phyloP scores from a whole-genome alignment of 53 echinoderm and acorn worm genomes.

The Antedon mediterranea region DNA sequence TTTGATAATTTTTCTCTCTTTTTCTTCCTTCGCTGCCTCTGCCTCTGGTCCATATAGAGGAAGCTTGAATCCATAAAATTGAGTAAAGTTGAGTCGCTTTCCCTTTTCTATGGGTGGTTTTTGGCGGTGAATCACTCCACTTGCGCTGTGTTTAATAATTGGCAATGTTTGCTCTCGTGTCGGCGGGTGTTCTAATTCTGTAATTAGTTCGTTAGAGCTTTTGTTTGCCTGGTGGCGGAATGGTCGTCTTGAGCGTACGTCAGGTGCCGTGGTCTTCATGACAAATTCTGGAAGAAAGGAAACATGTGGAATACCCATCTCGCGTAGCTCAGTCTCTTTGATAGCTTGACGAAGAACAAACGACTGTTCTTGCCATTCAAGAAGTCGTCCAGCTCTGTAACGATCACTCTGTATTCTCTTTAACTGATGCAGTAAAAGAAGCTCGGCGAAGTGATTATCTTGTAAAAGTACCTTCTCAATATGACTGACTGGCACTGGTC shows the following conservation, averaged over 20 bases:
- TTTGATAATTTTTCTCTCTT: constrained; percentile 25
- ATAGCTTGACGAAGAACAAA: constrained; percentile 63
- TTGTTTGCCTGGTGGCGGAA: constrained; percentile 13
- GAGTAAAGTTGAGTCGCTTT: background rate
- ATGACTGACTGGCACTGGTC: constrained; percentile 54
- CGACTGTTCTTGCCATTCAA: constrained; percentile 73
- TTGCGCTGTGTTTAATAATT: background rate
- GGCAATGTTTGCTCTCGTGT: background rate
- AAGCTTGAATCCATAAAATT: constrained; percentile 26
- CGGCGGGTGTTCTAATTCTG: constrained; percentile 1
- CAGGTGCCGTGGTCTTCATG: constrained; percentile 67
- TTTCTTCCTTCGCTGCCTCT: constrained; percentile 32
- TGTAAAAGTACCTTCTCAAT: constrained; percentile 47
- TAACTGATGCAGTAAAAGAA: constrained; percentile 32
- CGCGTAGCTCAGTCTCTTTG: constrained; percentile 80
- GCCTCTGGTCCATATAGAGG: constrained; percentile 59
- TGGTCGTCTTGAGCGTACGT: constrained; percentile 53
- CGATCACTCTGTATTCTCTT: constrained; percentile 28
- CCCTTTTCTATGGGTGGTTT: background rate
- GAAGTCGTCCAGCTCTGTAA: constrained; percentile 34
- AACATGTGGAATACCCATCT: constrained; percentile 53
- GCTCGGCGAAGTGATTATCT: constrained; percentile 52
- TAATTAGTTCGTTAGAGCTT: background rate
- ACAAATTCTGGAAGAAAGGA: constrained; percentile 73
- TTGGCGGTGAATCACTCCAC: background rate